phyloP scores from a whole-genome alignment of 1,140 invertebrate species.

The Drosophila grimshawi region DNA sequence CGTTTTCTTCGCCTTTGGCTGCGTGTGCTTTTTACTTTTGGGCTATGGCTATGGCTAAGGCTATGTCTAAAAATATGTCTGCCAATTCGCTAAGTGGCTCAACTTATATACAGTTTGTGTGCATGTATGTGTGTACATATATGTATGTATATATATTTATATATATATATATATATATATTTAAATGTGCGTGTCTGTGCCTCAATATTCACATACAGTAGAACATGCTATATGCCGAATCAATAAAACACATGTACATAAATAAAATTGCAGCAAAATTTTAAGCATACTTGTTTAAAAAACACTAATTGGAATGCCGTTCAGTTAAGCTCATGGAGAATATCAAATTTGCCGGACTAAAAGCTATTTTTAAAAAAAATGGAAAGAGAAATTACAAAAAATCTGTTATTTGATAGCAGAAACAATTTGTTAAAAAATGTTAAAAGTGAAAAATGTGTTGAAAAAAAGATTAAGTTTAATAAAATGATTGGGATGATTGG shows the following conservation, averaged over 20 bases:
- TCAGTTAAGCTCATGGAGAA: too few relatives aligned
- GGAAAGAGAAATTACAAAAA: too few relatives aligned
- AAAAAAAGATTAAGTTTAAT: too few relatives aligned
- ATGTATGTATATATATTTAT: background rate
- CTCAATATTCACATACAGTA: conserved; percentile 8
- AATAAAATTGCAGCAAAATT: too few relatives aligned
- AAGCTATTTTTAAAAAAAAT: too few relatives aligned
- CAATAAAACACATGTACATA: background rate
- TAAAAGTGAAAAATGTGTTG: too few relatives aligned
- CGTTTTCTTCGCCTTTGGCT: conserved; percentile 22
- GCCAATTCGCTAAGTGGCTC: conserved; percentile 79
- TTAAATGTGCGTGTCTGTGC: background rate
- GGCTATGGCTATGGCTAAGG: conserved; percentile 58
- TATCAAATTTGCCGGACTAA: too few relatives aligned
- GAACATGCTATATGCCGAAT: background rate
- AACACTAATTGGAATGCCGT: too few relatives aligned
- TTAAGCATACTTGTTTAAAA: too few relatives aligned
- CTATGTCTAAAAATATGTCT: conserved; percentile 72
- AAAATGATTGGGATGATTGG: too few relatives aligned
- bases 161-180: background rate
- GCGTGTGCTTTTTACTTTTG: conserved; percentile 63
- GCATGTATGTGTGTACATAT: background rate
- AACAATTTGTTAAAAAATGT: too few relatives aligned
- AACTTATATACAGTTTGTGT: conserved; percentile 29
- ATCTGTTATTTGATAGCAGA: too few relatives aligned